Evolutionary conservation across 2,797 vertebrate species (phyloP).

Genomic region (Cuniculus paca): DNA sequence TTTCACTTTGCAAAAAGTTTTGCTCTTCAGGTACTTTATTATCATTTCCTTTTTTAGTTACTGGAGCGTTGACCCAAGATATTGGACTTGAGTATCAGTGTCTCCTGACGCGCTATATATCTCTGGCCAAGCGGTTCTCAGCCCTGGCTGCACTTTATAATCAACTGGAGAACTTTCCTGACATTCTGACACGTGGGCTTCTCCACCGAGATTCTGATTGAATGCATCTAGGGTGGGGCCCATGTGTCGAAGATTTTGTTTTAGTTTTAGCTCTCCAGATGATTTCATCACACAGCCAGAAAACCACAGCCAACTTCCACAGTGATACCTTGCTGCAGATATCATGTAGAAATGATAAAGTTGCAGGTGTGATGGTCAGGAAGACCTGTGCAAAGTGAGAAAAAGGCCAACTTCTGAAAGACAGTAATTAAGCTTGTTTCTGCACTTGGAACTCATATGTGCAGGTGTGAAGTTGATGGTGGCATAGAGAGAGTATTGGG

Average conservation of each 20-base stretch:
- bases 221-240: neutral
- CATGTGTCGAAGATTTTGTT: neutral
- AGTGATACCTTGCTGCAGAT: neutral
- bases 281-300: neutral
- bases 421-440: neutral
- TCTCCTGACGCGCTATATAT: neutral
- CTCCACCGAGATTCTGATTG: neutral
- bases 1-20: conserved; percentile 21
- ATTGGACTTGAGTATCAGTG: neutral
- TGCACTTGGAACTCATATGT: neutral
- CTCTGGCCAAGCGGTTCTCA: neutral
- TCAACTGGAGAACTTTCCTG: neutral
- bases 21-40: neutral
- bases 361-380: neutral
- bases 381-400: neutral
- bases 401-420: neutral
- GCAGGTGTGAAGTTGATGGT: neutral
- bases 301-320: neutral
- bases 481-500: neutral
- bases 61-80: neutral
- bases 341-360: neutral
- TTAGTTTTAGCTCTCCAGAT: neutral
- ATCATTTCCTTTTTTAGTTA: neutral
- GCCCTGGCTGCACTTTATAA: neutral
- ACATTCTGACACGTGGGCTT: neutral